These are phyloP conservation scores for Danio tinwini DNA, from an alignment of 2,797 vertebrate species.

Conservation along the genomic window DNA sequence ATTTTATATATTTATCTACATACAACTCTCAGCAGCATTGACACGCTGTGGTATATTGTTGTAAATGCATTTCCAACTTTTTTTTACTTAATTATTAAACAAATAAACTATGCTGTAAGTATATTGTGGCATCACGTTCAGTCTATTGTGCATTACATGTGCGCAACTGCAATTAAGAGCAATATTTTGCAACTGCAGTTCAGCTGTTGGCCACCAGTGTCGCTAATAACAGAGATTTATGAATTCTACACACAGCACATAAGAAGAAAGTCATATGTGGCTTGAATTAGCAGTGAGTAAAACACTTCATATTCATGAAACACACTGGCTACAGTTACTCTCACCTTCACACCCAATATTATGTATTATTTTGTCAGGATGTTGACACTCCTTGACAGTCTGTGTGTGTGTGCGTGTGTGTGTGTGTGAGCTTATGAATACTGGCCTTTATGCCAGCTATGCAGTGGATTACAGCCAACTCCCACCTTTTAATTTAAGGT, in stretches of 20 bases:
- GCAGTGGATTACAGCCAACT: constrained; percentile 61
- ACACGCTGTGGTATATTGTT: too few species aligned
- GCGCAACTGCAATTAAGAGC: not conserved
- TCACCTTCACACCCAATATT: constrained; percentile 42
- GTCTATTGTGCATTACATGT: too few species aligned
- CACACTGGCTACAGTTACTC: constrained; percentile 26
- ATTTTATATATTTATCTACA: too few species aligned
- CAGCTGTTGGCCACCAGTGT: not conserved
- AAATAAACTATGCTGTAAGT: too few species aligned
- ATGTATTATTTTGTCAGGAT: constrained; percentile 40
- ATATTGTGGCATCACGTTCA: too few species aligned
- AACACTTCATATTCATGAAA: constrained; percentile 12
- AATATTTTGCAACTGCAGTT: not conserved
- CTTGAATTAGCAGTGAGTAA: not conserved
- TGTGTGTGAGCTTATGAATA: constrained; percentile 68
- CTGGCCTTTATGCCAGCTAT: constrained; percentile 71
- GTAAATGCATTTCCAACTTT: too few species aligned
- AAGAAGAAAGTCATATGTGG: not conserved
- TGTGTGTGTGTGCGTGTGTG: not conserved
- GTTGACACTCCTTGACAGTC: constrained; percentile 26
- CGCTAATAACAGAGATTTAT: not conserved
- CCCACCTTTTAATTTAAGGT: constrained; percentile 60
- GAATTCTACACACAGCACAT: not conserved
- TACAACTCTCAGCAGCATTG: too few species aligned
- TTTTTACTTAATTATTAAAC: too few species aligned